Evolutionary conservation across 2,797 vertebrate genomes (phyloP), one percentile per base, ranked within the genome.

Genomic region (Pipistrellus pygmaeus): DNA sequence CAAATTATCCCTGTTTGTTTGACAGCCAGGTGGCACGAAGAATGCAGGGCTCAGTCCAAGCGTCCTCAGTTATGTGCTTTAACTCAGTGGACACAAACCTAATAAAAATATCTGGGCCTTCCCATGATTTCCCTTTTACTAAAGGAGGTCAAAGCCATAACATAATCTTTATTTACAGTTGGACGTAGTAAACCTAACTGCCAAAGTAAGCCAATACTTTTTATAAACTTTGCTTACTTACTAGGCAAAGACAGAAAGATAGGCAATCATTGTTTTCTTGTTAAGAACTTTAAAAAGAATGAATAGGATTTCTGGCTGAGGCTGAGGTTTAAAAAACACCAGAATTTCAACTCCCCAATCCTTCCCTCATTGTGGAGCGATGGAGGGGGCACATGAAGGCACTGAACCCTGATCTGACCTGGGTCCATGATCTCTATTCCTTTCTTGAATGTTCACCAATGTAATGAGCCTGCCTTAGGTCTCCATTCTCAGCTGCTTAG

Each of bases 81-180:
- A 66, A 90, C 75, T 86, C 91, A 75, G 55, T 87, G 30, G 11
- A 85, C 84, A 87, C 55, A 91, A 85, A 90, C 73, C 78, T 95
- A 88, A 94, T 94, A 82, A 64, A 85, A 72, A 73, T 72, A 76
- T 60, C 62, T 93, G 38, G 15, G 77, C 57, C 62, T 93, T 86
- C 62, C 64, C 41, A 87, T 93, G 48, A 60, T 85, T 95, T 91
- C 82, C 62, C 64, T 93, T 66, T 93, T 60, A 83, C 73, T 82
- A 80, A 91, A 94, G 66, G 30, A 90, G 72, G 87, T 95, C 96
- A 90, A 68, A 94, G 82, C 57, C 55, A 66, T 20, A 73, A 57
- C 73, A 93, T n/a, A 27, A 48, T 87, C 76, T 96, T 95, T 95
- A 96, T 96, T 95, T 96, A 96, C 82, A 94, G 76, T 82, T 81